A percentile compares a stretch with the other conserved stretches of the same genome.
These are phyloP conservation scores for Rhinella marina DNA, from an alignment of 2,797 vertebrate genomes.

Conservation along the genomic window DNA sequence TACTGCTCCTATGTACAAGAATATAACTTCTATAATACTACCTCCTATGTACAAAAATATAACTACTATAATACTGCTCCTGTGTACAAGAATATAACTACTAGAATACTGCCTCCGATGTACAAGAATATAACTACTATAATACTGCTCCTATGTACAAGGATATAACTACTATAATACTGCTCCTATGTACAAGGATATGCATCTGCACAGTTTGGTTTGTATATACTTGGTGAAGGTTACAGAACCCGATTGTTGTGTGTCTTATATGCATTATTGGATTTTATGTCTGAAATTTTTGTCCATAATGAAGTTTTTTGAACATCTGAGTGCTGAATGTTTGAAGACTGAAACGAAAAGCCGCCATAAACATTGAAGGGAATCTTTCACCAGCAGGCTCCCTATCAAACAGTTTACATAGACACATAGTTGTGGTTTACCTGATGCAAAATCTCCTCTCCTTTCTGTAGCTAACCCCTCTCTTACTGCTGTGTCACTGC, in stretches of 20 bases:
- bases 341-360: not conserved
- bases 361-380: not conserved
- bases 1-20: not conserved
- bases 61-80: not conserved
- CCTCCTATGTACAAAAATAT: not conserved
- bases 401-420: too few species aligned
- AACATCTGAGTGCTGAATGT: not conserved
- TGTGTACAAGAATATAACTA: not conserved
- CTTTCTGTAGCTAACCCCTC: too few species aligned
- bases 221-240: not conserved
- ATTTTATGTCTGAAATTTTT: not conserved
- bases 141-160: not conserved
- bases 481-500: too few species aligned
- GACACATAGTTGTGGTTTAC: too few species aligned
- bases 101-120: not conserved
- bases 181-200: not conserved
- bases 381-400: too few species aligned
- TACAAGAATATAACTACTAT: not conserved
- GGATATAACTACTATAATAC: not conserved
- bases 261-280: not conserved
- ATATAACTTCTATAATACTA: not conserved
- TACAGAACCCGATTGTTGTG: not conserved
- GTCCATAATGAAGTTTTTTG: not conserved
- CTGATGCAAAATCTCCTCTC: too few species aligned
- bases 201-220: not conserved